Evolutionary conservation across 2,888 invertebrate genomes (phyloP), one percentile per base, ranked within the genome.

Genomic region (Priocnemis perturbator): DNA sequence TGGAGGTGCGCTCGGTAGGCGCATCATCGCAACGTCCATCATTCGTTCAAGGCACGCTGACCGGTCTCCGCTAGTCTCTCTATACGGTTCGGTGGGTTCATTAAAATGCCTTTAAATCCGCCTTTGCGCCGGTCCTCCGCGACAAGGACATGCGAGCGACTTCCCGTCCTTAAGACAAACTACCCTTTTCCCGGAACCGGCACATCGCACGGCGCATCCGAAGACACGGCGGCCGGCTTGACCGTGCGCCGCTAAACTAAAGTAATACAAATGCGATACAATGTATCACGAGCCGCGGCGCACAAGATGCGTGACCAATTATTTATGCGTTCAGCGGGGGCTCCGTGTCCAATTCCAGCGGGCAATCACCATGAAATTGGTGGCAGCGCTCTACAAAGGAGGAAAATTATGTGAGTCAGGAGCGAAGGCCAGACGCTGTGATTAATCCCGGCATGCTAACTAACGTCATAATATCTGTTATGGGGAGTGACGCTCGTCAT

Each of bases 1-100:
- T 67, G 67, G 48, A 57, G 58, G 50, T 53, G 50, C n/a, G n/a
- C 19, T 14, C 37, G 21, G 59, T 45, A 45, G 52, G 52, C 30
- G 30, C 53, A 60, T 37, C 37, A 37, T 48, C 60, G 59, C 23
- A 37, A 50, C 50, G 56, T 60, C 48, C 37, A 15, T 64, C 26
- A 30, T 56, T 20, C 19, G 50, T 50, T 50, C 17, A n/a, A 5
- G 50, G 50, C 17, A 50, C 50, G 50, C 2, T 19, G 7, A 50
- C n/a, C 4, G 19, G 50, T 14, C 19, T 50, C 5, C 17, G 17
- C 19, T 17, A 50, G 50, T 19, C 50, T 19, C 50, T 47, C 47
- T 15, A 47, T 47, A n/a, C 47, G 50, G 50, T 19, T 26, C 26
- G 50, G 50, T 14, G 17, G 11, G 17, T 14, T 50, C 50, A 19